Base-by-base conservation (phyloP, 2,888 invertebrate species). In the Psylliodes chrysocephalus region DNA sequence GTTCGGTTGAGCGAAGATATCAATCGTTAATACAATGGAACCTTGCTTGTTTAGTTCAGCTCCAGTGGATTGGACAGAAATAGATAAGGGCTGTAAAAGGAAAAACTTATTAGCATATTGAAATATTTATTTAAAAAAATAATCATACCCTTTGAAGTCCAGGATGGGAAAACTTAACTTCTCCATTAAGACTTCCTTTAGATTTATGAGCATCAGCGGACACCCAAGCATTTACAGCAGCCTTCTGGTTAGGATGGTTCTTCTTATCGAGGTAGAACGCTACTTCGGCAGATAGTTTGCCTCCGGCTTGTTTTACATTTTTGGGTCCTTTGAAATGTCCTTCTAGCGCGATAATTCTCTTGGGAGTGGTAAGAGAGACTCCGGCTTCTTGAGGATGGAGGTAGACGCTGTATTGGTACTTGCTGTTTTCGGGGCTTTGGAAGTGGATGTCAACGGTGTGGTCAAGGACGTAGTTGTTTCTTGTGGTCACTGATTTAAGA, bases 381-480 rank as follows among this genome's bases (percentile, higher is more conserved):
- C 89, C 88, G 73, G 89, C 87, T 70, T 85, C 84, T 8, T 86
- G 86, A 0, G 90, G 89, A 53, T 89, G 87, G 60, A 88, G 79
- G 79, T 89, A 91, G 0, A 88, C 80, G 60, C 89, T 87, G 57
- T 91, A 86, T 69, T 90, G 89, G 79, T 92, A 93, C 71, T 92
- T 91, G 67, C 86, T 85, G 69, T 90, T 89, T 25, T 88, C 89
- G 67, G 89, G 87, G 1, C 86, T 84, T 74, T 90, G 89, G 70
- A 93, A 86, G 74, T 90, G 90, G n/a, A 91, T 82, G 75, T 91
- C 91, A 10, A 92, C 83, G 51, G 86, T 87, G 78, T 92, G 90
- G 72, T 91, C 89, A 28, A 87, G 80, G 19, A 84, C 82, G 42
- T 86, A 84, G 53, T 87, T 86, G 1, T 88, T 86, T 1, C 87